Base-by-base conservation (phyloP, 2,888 invertebrate genomes). In the Vesta saturnalis region DNA sequence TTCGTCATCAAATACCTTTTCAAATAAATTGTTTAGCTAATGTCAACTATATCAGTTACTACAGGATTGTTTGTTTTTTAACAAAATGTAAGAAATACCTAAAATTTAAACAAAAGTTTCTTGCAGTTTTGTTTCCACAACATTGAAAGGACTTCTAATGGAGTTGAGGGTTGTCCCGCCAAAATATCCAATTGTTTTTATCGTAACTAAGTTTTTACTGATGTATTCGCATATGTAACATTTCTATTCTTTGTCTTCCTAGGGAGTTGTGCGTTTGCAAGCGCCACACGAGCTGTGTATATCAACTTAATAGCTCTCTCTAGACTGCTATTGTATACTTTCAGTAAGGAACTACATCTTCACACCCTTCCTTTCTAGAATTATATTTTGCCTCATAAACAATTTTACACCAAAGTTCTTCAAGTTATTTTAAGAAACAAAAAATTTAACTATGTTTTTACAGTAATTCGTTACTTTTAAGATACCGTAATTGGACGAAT, bases 221-320 rank as follows among this genome's bases (percentile, higher is more conserved):
- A 70, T 68, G 66, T 67, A 70, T 72, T 70, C 72, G 67, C 72
- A 72, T 72, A 67, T 65, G 72, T 60, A 64, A 63, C 67, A 63
- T 72, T 70, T 64, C 64, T 68, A 72, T 72, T 72, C 72, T 65
- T 67, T 65, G 67, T 65, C 60, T 64, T 63, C 62, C 64, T 64
- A 49, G 64, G 60, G 66, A 69, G 64, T 66, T 30, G n/a, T 66
- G 64, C 59, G 69, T 72, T 70, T 64, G 70, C 66, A 72, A 55
- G 68, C 72, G 63, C 60, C 59, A 67, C 72, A 72, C 72, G 72
- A 70, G 67, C 67, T 58, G 68, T 70, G 70, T 72, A 72, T 72
- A 72, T 72, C 72, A 72, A 70, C 64, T 72, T 72, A 72, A 72
- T 70, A 68, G 70, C 72, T 62, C 72, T 68, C 72, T 66, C 72